Percentiles rank a stretch among this genome's conserved stretches.
Evolutionary conservation across 2,797 vertebrate genomes (phyloP).

Genomic region (Dromococcyx pavoninus): DNA sequence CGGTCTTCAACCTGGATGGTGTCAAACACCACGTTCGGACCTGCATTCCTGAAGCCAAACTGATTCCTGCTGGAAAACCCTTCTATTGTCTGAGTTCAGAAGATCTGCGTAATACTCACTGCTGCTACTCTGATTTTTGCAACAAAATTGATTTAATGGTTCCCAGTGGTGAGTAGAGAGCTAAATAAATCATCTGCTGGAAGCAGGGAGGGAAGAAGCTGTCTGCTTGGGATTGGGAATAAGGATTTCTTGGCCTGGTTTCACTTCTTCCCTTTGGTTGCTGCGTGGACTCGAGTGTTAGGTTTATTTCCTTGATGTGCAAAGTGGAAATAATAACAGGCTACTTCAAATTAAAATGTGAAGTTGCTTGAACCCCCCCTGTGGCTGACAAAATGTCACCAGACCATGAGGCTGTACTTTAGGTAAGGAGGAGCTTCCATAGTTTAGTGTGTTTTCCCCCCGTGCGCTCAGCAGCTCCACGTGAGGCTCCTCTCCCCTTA

Average conservation of each 20-base stretch:
- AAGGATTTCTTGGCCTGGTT: background rate
- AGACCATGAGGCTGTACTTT: background rate
- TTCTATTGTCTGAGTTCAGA: constrained; percentile 94
- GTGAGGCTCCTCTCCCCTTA: background rate
- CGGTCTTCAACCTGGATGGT: constrained; percentile 86
- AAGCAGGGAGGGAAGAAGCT: background rate
- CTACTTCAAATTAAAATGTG: background rate
- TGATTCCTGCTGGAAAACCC: constrained; percentile 92
- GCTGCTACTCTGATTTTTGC: constrained; percentile 96
- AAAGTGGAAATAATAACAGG: background rate
- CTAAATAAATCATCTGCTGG: background rate
- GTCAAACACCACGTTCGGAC: constrained; percentile 88
- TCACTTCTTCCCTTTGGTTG: background rate
- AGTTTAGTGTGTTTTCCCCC: background rate
- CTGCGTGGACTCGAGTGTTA: background rate
- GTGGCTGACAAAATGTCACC: background rate
- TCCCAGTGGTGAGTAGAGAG: constrained; percentile 85
- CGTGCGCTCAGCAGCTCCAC: background rate
- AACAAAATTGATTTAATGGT: constrained; percentile 91
- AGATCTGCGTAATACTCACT: constrained; percentile 91
- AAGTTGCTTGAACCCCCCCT: background rate
- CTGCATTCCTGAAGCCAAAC: constrained; percentile 85
- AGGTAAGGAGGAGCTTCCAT: background rate
- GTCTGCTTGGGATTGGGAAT: background rate
- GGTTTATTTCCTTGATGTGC: background rate